These are phyloP conservation scores for Athalia rosae DNA, from an alignment of 2,888 invertebrate species.

Conservation along the genomic window DNA sequence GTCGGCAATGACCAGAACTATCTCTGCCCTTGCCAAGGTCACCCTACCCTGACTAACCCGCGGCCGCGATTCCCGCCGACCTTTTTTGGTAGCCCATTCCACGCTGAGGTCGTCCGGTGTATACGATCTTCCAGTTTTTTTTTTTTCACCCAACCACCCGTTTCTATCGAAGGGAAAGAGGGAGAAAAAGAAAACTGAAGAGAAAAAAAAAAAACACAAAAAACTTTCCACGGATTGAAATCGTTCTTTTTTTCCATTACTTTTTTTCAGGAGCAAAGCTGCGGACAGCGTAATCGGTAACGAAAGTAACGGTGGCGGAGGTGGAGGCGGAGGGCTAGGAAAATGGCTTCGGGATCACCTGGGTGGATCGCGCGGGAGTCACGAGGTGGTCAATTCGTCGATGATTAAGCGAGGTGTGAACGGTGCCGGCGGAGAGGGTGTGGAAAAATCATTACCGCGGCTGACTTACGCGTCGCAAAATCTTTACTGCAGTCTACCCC, in stretches of 20 bases:
- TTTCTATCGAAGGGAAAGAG: not conserved
- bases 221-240: not conserved
- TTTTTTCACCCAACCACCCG: not conserved
- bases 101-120: not conserved
- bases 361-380: conserved; percentile 58
- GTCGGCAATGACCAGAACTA: conserved; percentile 68
- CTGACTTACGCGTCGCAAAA: conserved; percentile 66
- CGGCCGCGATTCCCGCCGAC: conserved; percentile 55
- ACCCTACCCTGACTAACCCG: conserved; percentile 64
- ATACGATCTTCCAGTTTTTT: not conserved
- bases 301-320: conserved; percentile 49
- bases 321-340: conserved; percentile 64
- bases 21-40: conserved; percentile 72
- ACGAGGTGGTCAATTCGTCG: conserved; percentile 55
- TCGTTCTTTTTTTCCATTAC: conserved; percentile 13
- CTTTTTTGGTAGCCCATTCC: conserved; percentile 34
- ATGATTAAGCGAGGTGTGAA: conserved; percentile 49
- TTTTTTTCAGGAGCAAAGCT: conserved; percentile 59
- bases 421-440: not conserved
- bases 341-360: conserved; percentile 71
- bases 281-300: conserved; percentile 49
- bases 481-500: conserved; percentile 69
- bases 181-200: not conserved
- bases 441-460: conserved; percentile 56
- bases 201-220: no score